Evolutionary conservation across 2,113 vertebrate genomes (phyloP).

Genomic region (Potamarius usumacintae): DNA sequence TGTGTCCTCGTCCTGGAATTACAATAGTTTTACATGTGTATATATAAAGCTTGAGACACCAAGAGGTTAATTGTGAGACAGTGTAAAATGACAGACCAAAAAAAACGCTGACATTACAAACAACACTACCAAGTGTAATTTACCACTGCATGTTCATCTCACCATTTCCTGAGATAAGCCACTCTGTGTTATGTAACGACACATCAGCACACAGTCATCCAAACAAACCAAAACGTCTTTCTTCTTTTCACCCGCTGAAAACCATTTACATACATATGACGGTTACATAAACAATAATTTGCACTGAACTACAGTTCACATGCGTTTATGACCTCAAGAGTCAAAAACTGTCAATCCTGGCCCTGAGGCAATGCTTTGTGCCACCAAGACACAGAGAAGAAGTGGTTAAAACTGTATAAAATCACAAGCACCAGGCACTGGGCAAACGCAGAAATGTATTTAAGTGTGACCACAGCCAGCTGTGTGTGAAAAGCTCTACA

Average conservation of each 20-base stretch:
- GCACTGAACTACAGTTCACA: background rate
- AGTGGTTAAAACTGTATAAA: background rate
- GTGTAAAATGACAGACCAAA: background rate
- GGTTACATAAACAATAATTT: background rate
- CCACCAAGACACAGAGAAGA: background rate
- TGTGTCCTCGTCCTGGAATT: background rate
- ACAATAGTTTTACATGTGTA: background rate
- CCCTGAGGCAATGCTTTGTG: background rate
- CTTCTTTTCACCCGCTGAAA: background rate
- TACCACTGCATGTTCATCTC: background rate
- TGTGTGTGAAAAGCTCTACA: conserved; percentile 22
- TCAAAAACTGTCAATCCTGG: background rate
- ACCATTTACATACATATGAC: no score
- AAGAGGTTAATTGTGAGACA: background rate
- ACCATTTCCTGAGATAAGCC: conserved; percentile 14
- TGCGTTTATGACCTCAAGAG: background rate
- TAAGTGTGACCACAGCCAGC: conserved; percentile 22
- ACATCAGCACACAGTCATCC: background rate
- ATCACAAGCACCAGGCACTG: background rate
- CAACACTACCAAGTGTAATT: background rate
- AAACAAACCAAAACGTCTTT: background rate
- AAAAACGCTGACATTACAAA: background rate
- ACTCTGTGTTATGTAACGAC: background rate
- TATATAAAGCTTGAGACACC: background rate
- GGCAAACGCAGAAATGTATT: background rate